These are phyloP conservation scores for Bradysia coprophila DNA, from an alignment of 1,140 invertebrate species.

Conservation along the genomic window DNA sequence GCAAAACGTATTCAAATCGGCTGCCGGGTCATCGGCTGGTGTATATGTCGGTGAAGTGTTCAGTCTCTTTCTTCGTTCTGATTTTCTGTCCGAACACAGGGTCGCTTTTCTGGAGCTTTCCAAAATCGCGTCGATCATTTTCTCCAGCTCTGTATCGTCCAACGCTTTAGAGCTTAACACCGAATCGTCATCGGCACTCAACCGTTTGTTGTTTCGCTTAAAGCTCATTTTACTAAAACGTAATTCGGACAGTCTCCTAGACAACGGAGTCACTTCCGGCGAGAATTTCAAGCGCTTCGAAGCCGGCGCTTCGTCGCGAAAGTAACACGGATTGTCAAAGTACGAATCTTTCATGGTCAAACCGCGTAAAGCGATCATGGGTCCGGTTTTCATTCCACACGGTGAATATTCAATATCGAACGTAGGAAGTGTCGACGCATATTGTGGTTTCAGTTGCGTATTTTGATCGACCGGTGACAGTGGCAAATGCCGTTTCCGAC, in stretches of 20 bases:
- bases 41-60: constrained; percentile 16
- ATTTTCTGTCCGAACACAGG: constrained; percentile 7
- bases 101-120: constrained; percentile 14
- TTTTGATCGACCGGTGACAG: not conserved
- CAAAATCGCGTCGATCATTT: constrained; percentile 22
- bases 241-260: not conserved
- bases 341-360: constrained; percentile 19
- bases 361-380: constrained; percentile 17
- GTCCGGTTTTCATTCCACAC: constrained; percentile 1
- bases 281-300: constrained; percentile 1
- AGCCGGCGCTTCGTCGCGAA: constrained; percentile 2
- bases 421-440: constrained; percentile 10
- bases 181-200: constrained; percentile 4
- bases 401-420: constrained; percentile 10
- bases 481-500: not conserved
- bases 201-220: not conserved
- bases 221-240: constrained; percentile 1
- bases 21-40: constrained; percentile 19
- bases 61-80: not conserved
- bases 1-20: constrained; percentile 18
- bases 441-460: constrained; percentile 1
- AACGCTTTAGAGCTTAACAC: constrained; percentile 16
- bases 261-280: not conserved
- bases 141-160: constrained; percentile 20
- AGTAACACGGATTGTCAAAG: constrained; percentile 20